Base-by-base conservation (phyloP, 2,113 vertebrate species). In the Heloderma charlesbogerti region DNA sequence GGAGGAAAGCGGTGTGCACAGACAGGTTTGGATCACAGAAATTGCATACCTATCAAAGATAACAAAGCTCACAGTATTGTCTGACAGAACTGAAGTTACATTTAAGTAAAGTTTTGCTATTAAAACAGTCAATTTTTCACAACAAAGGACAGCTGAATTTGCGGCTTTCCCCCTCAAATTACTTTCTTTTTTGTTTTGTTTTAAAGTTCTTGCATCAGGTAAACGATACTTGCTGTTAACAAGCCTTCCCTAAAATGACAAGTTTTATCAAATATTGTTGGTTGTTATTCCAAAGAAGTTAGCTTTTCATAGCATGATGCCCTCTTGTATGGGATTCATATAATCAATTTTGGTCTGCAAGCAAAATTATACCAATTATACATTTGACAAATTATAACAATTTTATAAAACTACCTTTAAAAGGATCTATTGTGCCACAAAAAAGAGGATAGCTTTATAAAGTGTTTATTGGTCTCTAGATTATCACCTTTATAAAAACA, bases 401-500 rank as follows among this genome's bases (percentile, higher is more conserved):
- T 83, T 88, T 72, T 91, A 92, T 95, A 89, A 94, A 91, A 95
- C 84, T 45, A 82, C 18, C 92, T 94, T 94, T 84, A 95, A 93
- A 93, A 93, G 78, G 79, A 89, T 48, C 25, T 93, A 90, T 91
- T 96, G 92, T 93, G 89, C 91, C 90, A 91, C 57, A 90, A 95
- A 95, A 75, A 72, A 67, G 37, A 87, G 89, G 82, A 82, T 93
- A 91, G 83, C 95, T 95, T 82, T 74, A 89, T 95, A 96, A 89
- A 95, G 94, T 84, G 83, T 89, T 92, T 84, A 66, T 51, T 94
- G 45, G 87, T 95, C 57, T 94, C 77, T 90, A 91, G 86, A 89
- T 92, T 96, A 95, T 22, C 51, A 91, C 78, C 90, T 91, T 95
- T 93, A 92, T 90, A 89, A 95, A 95, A 94, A 96, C 84, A 89